Base-by-base conservation (phyloP, 1,140 invertebrate genomes). In the Bradysia coprophila region DNA sequence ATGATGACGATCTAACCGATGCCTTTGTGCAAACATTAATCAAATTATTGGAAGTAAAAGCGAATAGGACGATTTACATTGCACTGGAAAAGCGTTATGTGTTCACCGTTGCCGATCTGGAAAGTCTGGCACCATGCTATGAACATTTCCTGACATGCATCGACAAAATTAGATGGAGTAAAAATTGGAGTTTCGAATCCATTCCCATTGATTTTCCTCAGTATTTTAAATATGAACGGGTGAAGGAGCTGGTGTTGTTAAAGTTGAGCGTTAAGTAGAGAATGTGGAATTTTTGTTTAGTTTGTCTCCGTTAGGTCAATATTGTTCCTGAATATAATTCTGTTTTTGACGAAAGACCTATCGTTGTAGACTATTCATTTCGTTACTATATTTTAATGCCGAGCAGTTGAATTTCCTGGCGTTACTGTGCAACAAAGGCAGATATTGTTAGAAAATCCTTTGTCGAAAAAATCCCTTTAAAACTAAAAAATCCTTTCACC, bases 51-150 rank as follows among this genome's bases (percentile, higher is more conserved):
- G 61, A 62, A 21, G 63, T 64, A 1, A 64, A 69, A 11, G 65
- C n/a, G n/a, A n/a, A n/a, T n/a, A 60, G 80, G 60, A 69, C 60
- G 6, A 59, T 82, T n/a, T 86, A 79, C 47, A 65, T 92, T 20
- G 78, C 82, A 3, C 52, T 92, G 34, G 88, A 92, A 54, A 91
- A 90, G 61, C 72, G 85, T 36, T 88, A 76, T 54, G 85, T 89
- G 3, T 90, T 89, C 49, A 88, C 83, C 4, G 58, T 85, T 43
- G 67, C 72, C 2, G 80, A 88, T 51, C 68, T 83, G 52, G 82
- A 88, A 45, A 73, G 76, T 0, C 73, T 75, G 19, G 82, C 86
- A 3, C 85, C 85, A 0, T 86, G 83, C 64, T 89, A 81, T 51
- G 83, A 87, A 51, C 77, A 83, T 62, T 89, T 88, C 62, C 54